Conservation (phyloP, 1,140 invertebrate species). For the Dendroctonus valens region DNA sequence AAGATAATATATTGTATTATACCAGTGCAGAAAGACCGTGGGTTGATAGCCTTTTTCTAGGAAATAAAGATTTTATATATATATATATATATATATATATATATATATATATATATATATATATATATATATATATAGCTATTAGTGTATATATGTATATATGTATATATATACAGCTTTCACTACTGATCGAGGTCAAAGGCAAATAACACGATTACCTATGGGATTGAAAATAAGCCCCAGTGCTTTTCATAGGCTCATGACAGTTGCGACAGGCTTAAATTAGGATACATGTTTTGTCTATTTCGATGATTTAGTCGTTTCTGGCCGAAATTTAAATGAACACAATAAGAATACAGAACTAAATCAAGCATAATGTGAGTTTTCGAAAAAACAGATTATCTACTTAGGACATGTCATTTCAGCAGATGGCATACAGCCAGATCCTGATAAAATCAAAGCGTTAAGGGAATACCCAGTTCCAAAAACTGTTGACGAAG, state of each 20-base stretch:
- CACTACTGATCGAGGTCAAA: no score
- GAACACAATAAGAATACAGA: constrained; percentile 49
- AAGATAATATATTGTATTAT: no score
- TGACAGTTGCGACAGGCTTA: constrained; percentile 38
- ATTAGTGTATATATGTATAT: no score
- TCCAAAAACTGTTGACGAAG: constrained; percentile 32
- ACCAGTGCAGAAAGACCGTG: no score
- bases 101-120: no score
- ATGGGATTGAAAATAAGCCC: constrained; percentile 41
- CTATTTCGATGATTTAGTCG: constrained; percentile 50
- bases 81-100: no score
- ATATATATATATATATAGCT: no score
- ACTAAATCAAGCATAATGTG: constrained; percentile 53
- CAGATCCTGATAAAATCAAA: constrained; percentile 49
- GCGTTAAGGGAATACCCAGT: constrained; percentile 40
- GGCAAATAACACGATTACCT: constrained; percentile 31
- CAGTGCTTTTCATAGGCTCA: constrained; percentile 35
- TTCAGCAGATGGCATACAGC: constrained; percentile 47
- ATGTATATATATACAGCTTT: no score
- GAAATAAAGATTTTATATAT: no score
- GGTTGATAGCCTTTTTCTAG: no score
- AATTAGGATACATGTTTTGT: constrained; percentile 36
- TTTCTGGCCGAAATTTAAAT: constrained; percentile 45
- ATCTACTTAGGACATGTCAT: constrained; percentile 53
- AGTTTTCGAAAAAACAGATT: constrained; percentile 51